Conservation (phyloP, 2,113 vertebrate species). For the Serilophus lunatus region DNA sequence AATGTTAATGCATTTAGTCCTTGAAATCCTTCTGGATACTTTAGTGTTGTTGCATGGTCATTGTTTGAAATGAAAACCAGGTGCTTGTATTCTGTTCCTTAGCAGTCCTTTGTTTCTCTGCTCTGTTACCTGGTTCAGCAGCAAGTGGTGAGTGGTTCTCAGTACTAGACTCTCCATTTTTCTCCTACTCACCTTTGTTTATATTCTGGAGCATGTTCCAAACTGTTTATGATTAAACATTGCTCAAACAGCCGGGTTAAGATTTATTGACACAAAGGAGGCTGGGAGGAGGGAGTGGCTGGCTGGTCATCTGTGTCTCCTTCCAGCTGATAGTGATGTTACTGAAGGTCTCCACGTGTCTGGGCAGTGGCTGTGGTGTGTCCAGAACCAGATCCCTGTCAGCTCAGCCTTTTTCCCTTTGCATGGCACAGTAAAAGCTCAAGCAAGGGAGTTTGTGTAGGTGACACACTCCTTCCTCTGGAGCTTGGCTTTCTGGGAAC, state of each 20-base stretch:
- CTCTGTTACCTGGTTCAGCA: neutral
- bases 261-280: conserved; percentile 51
- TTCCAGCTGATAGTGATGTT: conserved; percentile 6
- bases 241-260: conserved; percentile 42
- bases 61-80: neutral
- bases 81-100: neutral
- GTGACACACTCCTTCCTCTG: neutral
- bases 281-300: conserved; percentile 3
- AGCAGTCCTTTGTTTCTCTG: neutral
- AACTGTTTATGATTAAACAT: conserved; percentile 66
- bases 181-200: conserved; percentile 6
- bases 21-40: neutral
- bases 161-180: neutral
- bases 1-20: conserved; percentile 12
- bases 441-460: neutral
- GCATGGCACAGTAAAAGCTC: neutral
- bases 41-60: neutral
- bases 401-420: neutral
- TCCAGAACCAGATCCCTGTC: neutral
- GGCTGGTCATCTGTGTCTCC: neutral
- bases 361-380: neutral
- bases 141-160: neutral
- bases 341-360: neutral
- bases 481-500: neutral
- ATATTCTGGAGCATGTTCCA: neutral